Conservation (phyloP, 2,113 vertebrate species). For the Halichoerus grypus region DNA sequence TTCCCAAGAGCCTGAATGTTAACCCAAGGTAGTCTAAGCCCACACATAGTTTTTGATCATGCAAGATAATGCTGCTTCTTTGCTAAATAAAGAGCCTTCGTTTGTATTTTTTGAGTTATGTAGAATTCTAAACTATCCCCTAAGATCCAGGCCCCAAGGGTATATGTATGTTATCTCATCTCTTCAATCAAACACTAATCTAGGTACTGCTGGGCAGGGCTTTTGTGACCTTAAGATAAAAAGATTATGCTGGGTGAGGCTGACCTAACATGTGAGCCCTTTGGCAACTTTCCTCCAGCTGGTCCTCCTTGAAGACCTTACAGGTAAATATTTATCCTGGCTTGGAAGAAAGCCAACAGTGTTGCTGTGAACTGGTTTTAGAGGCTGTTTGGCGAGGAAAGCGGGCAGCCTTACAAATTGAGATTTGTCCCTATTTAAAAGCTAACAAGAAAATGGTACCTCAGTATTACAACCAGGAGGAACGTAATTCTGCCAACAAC, state of each 20-base stretch:
- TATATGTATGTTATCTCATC: background rate
- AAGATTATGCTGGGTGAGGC: background rate
- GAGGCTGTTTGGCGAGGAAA: background rate
- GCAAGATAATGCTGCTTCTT: background rate
- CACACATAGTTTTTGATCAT: background rate
- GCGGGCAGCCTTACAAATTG: background rate
- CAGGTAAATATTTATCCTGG: rapidly evolving
- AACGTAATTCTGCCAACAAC: background rate
- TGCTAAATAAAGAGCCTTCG: background rate
- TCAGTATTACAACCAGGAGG: background rate
- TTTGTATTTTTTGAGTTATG: background rate
- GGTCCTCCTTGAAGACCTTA: background rate
- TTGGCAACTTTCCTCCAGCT: background rate
- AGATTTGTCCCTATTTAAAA: background rate
- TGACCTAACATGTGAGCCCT: background rate
- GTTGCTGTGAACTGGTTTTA: background rate
- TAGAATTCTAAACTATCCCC: background rate
- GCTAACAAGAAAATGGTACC: background rate
- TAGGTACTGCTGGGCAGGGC: background rate
- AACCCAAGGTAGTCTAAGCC: background rate
- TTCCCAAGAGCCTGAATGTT: background rate
- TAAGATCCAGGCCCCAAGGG: background rate
- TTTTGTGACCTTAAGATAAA: background rate
- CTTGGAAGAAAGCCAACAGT: background rate
- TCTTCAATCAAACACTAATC: background rate